Evolutionary conservation across 37 sponge, comb jelly and placozoan species (phyloP), one percentile per base, ranked within the genome.

Genomic region (Oscarella lobularis): DNA sequence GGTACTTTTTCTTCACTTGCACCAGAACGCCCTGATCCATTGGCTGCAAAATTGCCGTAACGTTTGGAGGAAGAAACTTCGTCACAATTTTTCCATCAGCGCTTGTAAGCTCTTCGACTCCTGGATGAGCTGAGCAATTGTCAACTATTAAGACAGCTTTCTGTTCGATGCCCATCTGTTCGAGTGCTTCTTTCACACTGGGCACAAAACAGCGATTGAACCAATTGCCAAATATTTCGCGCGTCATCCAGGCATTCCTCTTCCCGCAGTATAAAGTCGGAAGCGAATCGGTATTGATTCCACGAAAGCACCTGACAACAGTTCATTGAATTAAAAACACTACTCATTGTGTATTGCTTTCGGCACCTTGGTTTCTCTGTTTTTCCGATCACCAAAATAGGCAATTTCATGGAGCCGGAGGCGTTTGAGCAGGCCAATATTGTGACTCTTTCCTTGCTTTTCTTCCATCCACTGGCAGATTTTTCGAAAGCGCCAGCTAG

Each of bases 1-100:
- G 80, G 66, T 89, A 89, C 66, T 77, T 29, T 31, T 33, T 35
- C 76, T 89, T 85, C 37, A 88, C 0, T 36, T 75, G 31, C 38
- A 67, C 54, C 31, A 89, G 32, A 1, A 89, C 86, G 39, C 83
- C 85, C 68, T 89, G 90, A 67, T 89, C 90, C 88, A 84, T 88
- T 75, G 90, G 90, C 60, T 89, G 90, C 5, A 89, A 82, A 33
- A 82, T 66, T 27, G 82, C 66, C 0, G 90, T 89, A 9, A 86
- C 82, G 79, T 85, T 89, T 35, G 86, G 86, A 31, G 86, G 90
- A 32, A 88, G 72, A 40, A 81, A 88, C 37, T 81, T 82, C 6
- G 84, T 78, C 33, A 70, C 34, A 39, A 85, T 79, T 14, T 31
- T 39, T 0, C 83, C 83, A 75, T 85, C 81, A 36, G 67, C 74